phyloP scores from a whole-genome alignment of 2,888 invertebrate species.

The Reticulitermes lucifugus region DNA sequence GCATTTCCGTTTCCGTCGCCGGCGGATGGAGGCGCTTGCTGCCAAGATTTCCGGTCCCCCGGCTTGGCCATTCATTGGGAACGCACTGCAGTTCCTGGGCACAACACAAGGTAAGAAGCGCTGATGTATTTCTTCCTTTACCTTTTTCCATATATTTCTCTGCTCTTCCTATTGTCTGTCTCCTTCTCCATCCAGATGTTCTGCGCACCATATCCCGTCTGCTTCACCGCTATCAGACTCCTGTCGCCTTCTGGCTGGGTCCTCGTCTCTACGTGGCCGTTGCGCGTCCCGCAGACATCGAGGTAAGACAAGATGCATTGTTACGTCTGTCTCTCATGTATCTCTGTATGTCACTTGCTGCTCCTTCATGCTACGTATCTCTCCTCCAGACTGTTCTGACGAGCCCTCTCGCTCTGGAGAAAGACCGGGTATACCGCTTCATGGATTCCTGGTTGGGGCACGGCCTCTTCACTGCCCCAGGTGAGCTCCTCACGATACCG shows the following conservation, averaged over 20 bases:
- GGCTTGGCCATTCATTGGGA: neutral
- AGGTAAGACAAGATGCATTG: too few relatives aligned
- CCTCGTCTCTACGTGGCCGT: neutral
- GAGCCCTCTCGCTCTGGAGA: neutral
- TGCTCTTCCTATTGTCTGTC: too few relatives aligned
- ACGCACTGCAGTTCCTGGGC: neutral
- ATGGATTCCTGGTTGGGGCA: neutral
- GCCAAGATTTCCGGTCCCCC: neutral
- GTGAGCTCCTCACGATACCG: neutral
- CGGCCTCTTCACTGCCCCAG: constrained; percentile 1
- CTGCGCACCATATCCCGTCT: neutral
- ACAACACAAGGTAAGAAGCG: neutral
- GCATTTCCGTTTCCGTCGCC: neutral
- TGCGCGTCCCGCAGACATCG: neutral
- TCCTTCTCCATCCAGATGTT: neutral
- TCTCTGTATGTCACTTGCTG: too few relatives aligned
- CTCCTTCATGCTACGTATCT: too few relatives aligned
- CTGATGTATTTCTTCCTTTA: too few relatives aligned
- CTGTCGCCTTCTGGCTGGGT: neutral
- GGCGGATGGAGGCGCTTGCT: neutral
- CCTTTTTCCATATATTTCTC: too few relatives aligned
- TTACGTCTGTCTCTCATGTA: too few relatives aligned
- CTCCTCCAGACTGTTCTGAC: neutral
- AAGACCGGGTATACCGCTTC: neutral
- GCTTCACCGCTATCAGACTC: neutral